These are phyloP conservation scores for Schizopygopsis malacanthus DNA, from an alignment of 2,797 vertebrate genomes.

Conservation along the genomic window DNA sequence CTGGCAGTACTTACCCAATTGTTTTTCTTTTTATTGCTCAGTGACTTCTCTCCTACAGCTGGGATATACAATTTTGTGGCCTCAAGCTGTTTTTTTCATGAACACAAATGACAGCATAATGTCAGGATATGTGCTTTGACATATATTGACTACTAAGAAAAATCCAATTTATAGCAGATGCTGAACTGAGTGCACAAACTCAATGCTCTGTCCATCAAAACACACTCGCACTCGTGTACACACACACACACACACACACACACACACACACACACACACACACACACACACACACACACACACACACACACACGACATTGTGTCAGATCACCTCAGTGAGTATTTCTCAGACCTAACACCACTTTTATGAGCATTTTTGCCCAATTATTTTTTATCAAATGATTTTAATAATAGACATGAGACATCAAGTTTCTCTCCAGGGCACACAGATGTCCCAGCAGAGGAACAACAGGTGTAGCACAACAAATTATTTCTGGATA, in stretches of 20 bases:
- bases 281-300: too few species aligned
- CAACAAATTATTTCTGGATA: not conserved
- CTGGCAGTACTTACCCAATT: not conserved
- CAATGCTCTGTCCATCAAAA: conserved; percentile 1
- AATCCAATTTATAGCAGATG: conserved; percentile 44
- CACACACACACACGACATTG: not conserved
- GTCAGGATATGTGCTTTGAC: conserved; percentile 45
- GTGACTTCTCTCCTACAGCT: not conserved
- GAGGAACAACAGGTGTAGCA: not conserved
- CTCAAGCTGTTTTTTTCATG: conserved; percentile 28
- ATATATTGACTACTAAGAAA: conserved; percentile 42
- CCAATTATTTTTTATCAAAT: not conserved
- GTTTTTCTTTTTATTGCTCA: not conserved
- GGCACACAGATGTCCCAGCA: not conserved
- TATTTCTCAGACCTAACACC: not conserved
- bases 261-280: too few species aligned
- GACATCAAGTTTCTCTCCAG: not conserved
- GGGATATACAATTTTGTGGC: not conserved
- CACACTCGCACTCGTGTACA: not conserved
- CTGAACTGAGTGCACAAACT: conserved; percentile 27
- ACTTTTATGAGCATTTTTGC: not conserved
- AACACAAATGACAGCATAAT: conserved; percentile 36
- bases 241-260: not conserved
- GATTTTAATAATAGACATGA: not conserved
- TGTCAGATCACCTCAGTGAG: too few species aligned